Conservation (phyloP, 1,140 invertebrate genomes). For the Drepana arcuata region DNA sequence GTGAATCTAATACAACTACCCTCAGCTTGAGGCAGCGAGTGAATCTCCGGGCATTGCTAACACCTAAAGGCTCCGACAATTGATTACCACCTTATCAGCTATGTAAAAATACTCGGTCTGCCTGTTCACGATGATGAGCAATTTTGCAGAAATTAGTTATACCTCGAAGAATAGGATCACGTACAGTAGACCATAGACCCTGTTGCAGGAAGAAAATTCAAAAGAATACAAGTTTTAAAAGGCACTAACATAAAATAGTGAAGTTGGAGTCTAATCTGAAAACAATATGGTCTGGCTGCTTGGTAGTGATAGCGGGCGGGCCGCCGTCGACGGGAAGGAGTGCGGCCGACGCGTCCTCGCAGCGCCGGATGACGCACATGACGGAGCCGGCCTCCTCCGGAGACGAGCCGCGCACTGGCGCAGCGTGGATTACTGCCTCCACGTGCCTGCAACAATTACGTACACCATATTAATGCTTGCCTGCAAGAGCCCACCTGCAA, state of each 20-base stretch:
- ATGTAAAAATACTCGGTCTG: no score
- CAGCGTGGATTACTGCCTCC: conserved; percentile 71
- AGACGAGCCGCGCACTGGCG: conserved; percentile 78
- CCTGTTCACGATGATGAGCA: no score
- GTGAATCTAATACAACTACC: no score
- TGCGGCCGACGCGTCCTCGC: conserved; percentile 82
- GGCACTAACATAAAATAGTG: conserved; percentile 81
- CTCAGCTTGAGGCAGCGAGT: no score
- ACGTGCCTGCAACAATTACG: conserved; percentile 40
- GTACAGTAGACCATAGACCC: not conserved
- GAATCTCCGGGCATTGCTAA: no score
- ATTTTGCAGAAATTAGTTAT: no score
- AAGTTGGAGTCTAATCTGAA: conserved; percentile 90
- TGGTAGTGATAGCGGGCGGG: conserved; percentile 75
- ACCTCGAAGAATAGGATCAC: no score
- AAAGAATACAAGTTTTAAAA: no score
- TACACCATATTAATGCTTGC: not conserved
- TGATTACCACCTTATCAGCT: no score
- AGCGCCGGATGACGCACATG: conserved; percentile 83
- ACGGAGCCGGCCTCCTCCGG: conserved; percentile 74
- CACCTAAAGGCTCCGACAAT: no score
- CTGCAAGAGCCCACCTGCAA: no score
- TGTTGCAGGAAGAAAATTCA: no score
- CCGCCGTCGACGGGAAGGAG: conserved; percentile 73
- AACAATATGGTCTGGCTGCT: conserved; percentile 93